Evolutionary conservation across 2,888 invertebrate species (phyloP), one percentile per base, ranked within the genome.

Genomic region (Magallana nippona): DNA sequence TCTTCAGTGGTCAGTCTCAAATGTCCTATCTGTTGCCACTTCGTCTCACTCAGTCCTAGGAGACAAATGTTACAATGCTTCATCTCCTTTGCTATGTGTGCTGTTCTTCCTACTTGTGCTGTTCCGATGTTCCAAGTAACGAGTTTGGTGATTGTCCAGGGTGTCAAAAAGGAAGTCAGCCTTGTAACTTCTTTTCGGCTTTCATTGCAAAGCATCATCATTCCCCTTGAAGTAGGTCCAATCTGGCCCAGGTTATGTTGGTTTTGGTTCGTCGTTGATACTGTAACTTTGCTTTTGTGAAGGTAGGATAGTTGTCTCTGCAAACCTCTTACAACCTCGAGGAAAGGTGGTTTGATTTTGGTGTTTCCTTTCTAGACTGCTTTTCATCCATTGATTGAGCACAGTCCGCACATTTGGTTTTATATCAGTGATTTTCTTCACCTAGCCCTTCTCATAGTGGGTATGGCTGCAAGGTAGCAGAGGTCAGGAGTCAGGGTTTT

Each of bases 1-100:
- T 86, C 83, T 44, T 83, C 86, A 71, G 85, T 63, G 71, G 27
- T 71, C 32, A 86, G 44, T 81, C 83, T 84, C 63, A 56, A 17
- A 57, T 86, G 77, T 63, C 82, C 86, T 79, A 83, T 32, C 79
- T 84, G 81, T 79, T 63, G 19, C 86, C 84, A 87, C 27, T 84
- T 71, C 17, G 79, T 83, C 62, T 86, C 86, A 79, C 84, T 58
- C 10, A 87, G 57, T 62, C 71, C 82, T 13, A 82, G 71, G 13
- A 82, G 15, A 10, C 57, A 13, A 27, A 71, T 56, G 22, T 1
- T 55, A 22, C 32, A 78, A 22, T 58, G 57, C 22, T 44, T 57
- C 78, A 78, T 82, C 19, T 79, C 82, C 44, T 32, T 78, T 17
- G 78, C 78, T 15, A 56, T 27, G 10, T 82, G 56, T 17, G 22